These are phyloP conservation scores for Abramis brama DNA, from an alignment of 2,113 vertebrate genomes.

Conservation along the genomic window DNA sequence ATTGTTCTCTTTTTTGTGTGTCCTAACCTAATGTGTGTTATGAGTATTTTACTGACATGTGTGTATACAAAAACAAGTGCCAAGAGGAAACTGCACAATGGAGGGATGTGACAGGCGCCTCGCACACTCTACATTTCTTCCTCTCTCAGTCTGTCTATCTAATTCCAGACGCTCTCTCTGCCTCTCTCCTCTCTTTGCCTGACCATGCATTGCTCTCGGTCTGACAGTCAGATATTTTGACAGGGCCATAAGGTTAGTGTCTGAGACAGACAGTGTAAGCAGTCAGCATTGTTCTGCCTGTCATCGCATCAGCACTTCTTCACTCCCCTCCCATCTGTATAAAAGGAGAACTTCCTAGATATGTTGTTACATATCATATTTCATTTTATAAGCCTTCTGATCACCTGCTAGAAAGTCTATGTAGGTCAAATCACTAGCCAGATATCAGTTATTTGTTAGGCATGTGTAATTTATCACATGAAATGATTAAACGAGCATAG, in stretches of 20 bases:
- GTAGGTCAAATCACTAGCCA: background rate
- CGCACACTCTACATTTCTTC: constrained; percentile 23
- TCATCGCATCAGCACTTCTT: constrained; percentile 20
- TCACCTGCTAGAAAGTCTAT: background rate
- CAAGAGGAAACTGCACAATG: constrained; percentile 75
- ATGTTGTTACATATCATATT: background rate
- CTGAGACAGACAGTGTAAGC: constrained; percentile 15
- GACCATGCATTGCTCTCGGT: constrained; percentile 14
- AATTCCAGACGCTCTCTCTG: background rate
- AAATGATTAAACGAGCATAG: background rate
- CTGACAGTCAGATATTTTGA: constrained; percentile 32
- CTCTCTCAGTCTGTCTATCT: constrained; percentile 24
- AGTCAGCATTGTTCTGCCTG: constrained; percentile 26
- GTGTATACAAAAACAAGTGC: constrained; percentile 62
- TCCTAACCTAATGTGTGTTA: background rate
- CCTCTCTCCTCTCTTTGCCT: constrained; percentile 19
- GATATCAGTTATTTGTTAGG: background rate
- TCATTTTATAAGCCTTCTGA: background rate
- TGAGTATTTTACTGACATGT: background rate
- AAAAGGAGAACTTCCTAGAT: constrained; percentile 6
- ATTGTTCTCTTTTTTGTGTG: background rate
- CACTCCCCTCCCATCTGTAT: background rate
- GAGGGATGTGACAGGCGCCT: constrained; percentile 70
- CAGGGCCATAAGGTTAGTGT: constrained; percentile 35
- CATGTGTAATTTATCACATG: background rate